A percentile compares a stretch with the other conserved stretches of the same genome.
These are phyloP conservation scores for Oncorhynchus masou DNA, from an alignment of 2,113 vertebrate species.

Conservation along the genomic window DNA sequence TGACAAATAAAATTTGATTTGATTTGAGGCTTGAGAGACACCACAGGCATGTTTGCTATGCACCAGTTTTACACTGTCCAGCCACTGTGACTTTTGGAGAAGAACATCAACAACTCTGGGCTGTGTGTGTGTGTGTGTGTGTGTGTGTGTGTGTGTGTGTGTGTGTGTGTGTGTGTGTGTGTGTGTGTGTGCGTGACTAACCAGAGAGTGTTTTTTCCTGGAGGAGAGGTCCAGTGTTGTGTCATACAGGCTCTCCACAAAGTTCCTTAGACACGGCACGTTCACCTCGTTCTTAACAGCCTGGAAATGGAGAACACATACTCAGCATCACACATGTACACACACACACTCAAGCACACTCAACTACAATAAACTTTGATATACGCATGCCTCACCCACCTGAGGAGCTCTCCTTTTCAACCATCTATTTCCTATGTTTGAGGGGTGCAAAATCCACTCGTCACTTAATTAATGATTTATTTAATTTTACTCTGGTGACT, in stretches of 20 bases:
- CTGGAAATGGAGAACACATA: conserved; percentile 61
- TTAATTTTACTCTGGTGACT: too few species aligned
- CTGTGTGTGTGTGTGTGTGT: neutral
- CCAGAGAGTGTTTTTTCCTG: conserved; percentile 97
- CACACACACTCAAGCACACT: too few species aligned
- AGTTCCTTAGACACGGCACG: conserved; percentile 96
- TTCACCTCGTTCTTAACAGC: conserved; percentile 99
- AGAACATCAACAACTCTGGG: conserved; percentile 21
- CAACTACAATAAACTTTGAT: too few species aligned
- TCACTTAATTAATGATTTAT: too few species aligned
- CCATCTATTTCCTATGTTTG: too few species aligned
- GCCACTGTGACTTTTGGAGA: conserved; percentile 7
- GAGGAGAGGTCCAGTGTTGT: conserved; percentile 94
- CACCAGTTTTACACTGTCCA: conserved; percentile 14
- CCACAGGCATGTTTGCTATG: conserved; percentile 1
- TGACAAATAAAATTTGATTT: too few species aligned
- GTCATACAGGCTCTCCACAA: conserved; percentile 98
- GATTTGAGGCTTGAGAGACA: too few species aligned
- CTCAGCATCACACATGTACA: neutral
- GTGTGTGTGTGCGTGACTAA: conserved; percentile 64
- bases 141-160: too few species aligned
- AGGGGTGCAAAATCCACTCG: too few species aligned
- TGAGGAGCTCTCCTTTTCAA: too few species aligned
- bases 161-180: neutral
- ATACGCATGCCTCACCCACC: too few species aligned